A percentile compares a stretch with the other conserved stretches of the same genome.
Conservation (phyloP, 1,140 invertebrate species). For the Hyposmocoma kahamanoa region DNA sequence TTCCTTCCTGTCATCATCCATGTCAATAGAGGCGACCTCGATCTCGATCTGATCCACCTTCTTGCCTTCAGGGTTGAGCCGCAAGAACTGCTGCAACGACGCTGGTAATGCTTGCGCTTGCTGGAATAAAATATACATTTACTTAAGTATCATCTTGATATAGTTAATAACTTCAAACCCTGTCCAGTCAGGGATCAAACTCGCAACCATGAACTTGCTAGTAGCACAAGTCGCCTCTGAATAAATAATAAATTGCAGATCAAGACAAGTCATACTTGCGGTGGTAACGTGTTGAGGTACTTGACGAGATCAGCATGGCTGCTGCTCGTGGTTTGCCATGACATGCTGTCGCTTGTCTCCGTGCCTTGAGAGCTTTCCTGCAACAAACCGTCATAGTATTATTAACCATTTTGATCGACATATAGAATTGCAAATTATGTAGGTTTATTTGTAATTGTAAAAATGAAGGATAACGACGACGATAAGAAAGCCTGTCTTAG, state of each 20-base stretch:
- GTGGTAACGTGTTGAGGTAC: constrained; percentile 43
- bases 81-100: constrained; percentile 79
- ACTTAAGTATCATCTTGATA: background rate
- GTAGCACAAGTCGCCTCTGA: too few relatives aligned
- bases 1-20: constrained; percentile 20
- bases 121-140: constrained; percentile 26
- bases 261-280: constrained; percentile 30
- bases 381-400: constrained; percentile 26
- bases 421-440: too few relatives aligned
- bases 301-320: constrained; percentile 38
- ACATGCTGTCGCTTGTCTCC: constrained; percentile 29
- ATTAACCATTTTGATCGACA: too few relatives aligned
- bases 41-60: constrained; percentile 15
- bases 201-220: too few relatives aligned
- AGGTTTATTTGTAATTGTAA: too few relatives aligned
- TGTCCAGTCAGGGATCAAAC: background rate
- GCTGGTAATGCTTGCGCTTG: constrained; percentile 66
- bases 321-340: constrained; percentile 33
- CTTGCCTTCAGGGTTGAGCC: constrained; percentile 36
- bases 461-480: too few relatives aligned
- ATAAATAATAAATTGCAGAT: too few relatives aligned
- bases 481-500: too few relatives aligned
- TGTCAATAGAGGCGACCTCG: constrained; percentile 15
- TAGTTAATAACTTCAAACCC: too few relatives aligned
- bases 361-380: constrained; percentile 54